Conservation (phyloP, 1,140 invertebrate genomes). For the Atopsyche davidsoni region DNA sequence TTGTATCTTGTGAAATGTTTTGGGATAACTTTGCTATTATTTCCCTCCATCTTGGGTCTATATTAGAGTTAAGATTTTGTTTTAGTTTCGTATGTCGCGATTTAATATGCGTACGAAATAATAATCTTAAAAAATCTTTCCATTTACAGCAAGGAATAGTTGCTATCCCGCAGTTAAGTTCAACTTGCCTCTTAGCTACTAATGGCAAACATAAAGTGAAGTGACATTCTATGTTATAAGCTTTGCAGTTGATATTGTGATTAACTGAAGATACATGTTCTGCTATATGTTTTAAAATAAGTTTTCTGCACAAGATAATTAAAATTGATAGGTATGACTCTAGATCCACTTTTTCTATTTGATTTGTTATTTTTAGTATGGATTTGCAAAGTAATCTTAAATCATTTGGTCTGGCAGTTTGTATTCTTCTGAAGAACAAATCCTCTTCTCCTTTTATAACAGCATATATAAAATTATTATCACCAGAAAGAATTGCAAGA, state of each 20-base stretch:
- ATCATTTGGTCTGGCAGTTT: constrained; percentile 34
- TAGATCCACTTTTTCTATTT: constrained; percentile 22
- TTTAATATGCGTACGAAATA: constrained; percentile 47
- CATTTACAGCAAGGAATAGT: constrained; percentile 52
- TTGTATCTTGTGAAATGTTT: constrained; percentile 33
- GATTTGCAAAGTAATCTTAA: constrained; percentile 40
- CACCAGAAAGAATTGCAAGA: constrained; percentile 33
- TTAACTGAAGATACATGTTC: constrained; percentile 33
- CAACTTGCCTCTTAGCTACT: constrained; percentile 45
- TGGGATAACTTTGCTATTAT: constrained; percentile 34
- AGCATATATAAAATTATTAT: constrained; percentile 33
- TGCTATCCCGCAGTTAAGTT: constrained; percentile 45
- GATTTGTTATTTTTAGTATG: constrained; percentile 35
- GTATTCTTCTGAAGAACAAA: constrained; percentile 36
- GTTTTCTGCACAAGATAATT: constrained; percentile 33
- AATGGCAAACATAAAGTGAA: constrained; percentile 50
- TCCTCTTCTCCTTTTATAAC: constrained; percentile 34
- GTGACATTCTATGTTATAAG: constrained; percentile 40
- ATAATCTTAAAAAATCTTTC: constrained; percentile 44
- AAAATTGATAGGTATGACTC: constrained; percentile 31
- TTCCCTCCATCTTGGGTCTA: constrained; percentile 45
- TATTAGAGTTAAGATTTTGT: constrained; percentile 31
- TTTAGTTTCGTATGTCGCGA: constrained; percentile 38
- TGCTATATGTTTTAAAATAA: constrained; percentile 36
- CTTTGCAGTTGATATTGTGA: constrained; percentile 33